Evolutionary conservation across 2,888 invertebrate species (phyloP).

Genomic region (Diploptera punctata): DNA sequence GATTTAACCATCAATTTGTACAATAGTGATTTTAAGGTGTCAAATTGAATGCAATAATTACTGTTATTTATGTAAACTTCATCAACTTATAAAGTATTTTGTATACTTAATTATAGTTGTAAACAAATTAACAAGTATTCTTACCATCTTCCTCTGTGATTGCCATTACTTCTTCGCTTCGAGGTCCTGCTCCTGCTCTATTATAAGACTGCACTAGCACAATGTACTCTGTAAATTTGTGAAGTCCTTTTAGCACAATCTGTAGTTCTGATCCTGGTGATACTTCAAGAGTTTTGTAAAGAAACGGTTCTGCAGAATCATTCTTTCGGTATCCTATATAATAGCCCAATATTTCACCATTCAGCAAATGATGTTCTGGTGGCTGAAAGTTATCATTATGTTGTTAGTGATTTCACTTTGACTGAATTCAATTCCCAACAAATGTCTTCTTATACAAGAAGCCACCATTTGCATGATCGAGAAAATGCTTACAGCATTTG

Average conservation of each 20-base stretch:
- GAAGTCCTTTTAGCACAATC: constrained; percentile 53
- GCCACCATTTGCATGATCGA: too few relatives aligned
- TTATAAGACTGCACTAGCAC: constrained; percentile 48
- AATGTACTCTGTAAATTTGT: constrained; percentile 58
- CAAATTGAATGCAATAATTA: too few relatives aligned
- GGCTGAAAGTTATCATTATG: constrained; percentile 49
- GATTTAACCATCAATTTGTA: too few relatives aligned
- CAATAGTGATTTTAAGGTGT: too few relatives aligned
- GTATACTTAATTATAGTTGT: not conserved
- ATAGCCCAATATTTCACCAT: constrained; percentile 55
- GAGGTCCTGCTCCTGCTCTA: constrained; percentile 47
- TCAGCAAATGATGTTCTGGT: constrained; percentile 50
- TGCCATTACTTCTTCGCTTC: constrained; percentile 43
- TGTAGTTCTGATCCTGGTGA: constrained; percentile 42
- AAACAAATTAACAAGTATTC: too few relatives aligned
- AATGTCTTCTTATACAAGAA: too few relatives aligned
- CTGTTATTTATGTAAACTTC: too few relatives aligned
- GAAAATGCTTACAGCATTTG: too few relatives aligned
- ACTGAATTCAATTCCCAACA: too few relatives aligned
- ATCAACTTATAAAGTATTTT: too few relatives aligned
- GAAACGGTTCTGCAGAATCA: constrained; percentile 39
- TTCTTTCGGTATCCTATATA: constrained; percentile 52
- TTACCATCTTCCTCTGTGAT: constrained; percentile 48
- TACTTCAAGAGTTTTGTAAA: constrained; percentile 35
- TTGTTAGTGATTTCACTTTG: too few relatives aligned